These are phyloP conservation scores for Drosophila ogumai DNA, from an alignment of 1,140 invertebrate species.

Conservation along the genomic window DNA sequence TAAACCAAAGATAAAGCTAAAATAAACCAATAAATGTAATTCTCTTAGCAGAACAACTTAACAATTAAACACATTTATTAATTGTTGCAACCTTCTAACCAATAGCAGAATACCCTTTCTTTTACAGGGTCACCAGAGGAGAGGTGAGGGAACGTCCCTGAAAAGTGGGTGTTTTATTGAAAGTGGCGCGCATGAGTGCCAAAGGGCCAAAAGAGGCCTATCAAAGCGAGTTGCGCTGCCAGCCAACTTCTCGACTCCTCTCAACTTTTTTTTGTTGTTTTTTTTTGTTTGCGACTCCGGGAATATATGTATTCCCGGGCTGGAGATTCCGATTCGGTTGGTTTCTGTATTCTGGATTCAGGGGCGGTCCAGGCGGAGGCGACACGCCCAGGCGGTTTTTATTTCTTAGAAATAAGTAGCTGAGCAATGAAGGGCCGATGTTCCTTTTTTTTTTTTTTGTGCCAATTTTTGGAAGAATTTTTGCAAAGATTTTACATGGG, in stretches of 20 bases:
- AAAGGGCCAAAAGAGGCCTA: slow-evolving; percentile 53
- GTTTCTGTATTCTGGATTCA: slow-evolving; percentile 29
- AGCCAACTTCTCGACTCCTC: slow-evolving; percentile 26
- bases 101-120: neutral
- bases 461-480: slow-evolving; percentile 20
- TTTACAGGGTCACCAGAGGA: neutral
- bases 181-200: slow-evolving; percentile 73
- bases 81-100: neutral
- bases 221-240: slow-evolving; percentile 44
- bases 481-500: neutral
- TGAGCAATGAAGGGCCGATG: slow-evolving; percentile 37
- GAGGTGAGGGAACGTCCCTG: slow-evolving; percentile 24
- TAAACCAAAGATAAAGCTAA: neutral
- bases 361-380: slow-evolving; percentile 63
- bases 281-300: neutral
- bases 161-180: slow-evolving; percentile 80
- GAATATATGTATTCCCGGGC: slow-evolving; percentile 8
- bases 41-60: neutral
- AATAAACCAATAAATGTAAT: rapidly evolving
- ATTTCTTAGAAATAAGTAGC: slow-evolving; percentile 79
- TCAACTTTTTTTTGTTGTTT: neutral
- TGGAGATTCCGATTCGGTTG: slow-evolving; percentile 4
- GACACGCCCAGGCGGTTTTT: slow-evolving; percentile 79
- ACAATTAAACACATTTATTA: neutral
- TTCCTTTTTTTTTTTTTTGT: slow-evolving; percentile 28